Conservation (phyloP, 2,888 invertebrate genomes). For the Hoplodrina blanda region DNA sequence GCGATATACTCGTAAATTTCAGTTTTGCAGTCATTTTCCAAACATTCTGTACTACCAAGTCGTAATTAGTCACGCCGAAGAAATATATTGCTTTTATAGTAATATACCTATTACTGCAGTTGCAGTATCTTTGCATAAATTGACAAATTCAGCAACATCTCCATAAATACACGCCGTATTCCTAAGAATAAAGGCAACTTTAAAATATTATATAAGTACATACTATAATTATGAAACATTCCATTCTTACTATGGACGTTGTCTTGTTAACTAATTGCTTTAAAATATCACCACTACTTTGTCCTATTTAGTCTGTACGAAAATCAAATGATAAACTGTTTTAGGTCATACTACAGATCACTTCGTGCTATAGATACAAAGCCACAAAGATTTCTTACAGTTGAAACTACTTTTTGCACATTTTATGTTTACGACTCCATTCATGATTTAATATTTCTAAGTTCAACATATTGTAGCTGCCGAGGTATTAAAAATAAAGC, state of each 20-base stretch:
- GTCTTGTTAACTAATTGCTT: conserved; percentile 46
- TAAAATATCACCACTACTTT: conserved; percentile 47
- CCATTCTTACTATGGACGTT: conserved; percentile 36
- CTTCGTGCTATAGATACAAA: neutral
- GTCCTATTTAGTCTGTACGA: neutral
- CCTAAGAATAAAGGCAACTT: conserved; percentile 72
- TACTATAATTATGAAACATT: conserved; percentile 48
- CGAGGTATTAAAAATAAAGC: neutral
- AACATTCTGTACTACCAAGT: conserved; percentile 25
- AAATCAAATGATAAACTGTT: conserved; percentile 3
- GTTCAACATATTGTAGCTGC: neutral
- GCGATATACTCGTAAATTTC: neutral
- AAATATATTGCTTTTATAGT: conserved; percentile 47
- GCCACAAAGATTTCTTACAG: neutral
- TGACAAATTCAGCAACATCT: conserved; percentile 57
- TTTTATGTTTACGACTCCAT: neutral
- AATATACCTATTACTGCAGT: conserved; percentile 25
- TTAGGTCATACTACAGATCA: neutral
- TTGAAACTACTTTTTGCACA: neutral
- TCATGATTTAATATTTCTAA: neutral
- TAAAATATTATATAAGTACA: conserved; percentile 60
- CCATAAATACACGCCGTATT: conserved; percentile 49
- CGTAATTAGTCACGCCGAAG: conserved; percentile 13
- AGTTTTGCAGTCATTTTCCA: conserved; percentile 34
- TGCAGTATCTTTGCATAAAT: conserved; percentile 49